Conservation (phyloP, 2,797 vertebrate species). For the Dryobates pubescens region DNA sequence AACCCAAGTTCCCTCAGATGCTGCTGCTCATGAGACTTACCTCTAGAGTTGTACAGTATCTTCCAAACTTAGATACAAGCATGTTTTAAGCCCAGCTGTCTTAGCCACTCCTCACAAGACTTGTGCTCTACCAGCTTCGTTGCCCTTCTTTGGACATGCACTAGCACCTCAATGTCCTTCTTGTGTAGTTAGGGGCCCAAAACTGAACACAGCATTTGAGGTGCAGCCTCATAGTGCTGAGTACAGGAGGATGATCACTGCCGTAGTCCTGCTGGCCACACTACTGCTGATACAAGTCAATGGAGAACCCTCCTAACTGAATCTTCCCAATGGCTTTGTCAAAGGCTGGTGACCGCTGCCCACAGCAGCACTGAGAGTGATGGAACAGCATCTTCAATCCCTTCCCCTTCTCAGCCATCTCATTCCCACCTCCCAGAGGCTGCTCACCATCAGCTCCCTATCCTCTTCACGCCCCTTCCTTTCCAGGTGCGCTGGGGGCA, state of each 20-base stretch:
- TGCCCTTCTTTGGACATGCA: no score
- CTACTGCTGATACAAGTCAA: neutral
- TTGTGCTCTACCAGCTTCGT: no score
- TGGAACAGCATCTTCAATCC: neutral
- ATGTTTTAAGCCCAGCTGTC: no score
- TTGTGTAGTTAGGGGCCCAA: neutral
- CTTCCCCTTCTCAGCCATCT: rapidly evolving
- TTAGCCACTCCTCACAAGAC: no score
- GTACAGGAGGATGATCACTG: no score
- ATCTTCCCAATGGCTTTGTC: neutral
- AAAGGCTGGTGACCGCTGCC: neutral
- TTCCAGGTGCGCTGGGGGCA: neutral
- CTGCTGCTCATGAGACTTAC: no score
- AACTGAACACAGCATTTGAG: neutral
- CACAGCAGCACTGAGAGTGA: neutral
- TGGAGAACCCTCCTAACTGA: neutral
- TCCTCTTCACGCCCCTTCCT: neutral
- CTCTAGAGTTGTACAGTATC: no score
- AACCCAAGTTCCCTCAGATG: no score
- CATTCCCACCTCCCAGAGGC: neutral
- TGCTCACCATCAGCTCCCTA: neutral
- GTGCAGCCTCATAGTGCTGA: neutral
- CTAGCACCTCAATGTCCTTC: neutral
- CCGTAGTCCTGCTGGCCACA: neutral
- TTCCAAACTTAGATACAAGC: no score